phyloP scores from a whole-genome alignment of 2,113 vertebrate species.

The Lepidothrix coronata region DNA sequence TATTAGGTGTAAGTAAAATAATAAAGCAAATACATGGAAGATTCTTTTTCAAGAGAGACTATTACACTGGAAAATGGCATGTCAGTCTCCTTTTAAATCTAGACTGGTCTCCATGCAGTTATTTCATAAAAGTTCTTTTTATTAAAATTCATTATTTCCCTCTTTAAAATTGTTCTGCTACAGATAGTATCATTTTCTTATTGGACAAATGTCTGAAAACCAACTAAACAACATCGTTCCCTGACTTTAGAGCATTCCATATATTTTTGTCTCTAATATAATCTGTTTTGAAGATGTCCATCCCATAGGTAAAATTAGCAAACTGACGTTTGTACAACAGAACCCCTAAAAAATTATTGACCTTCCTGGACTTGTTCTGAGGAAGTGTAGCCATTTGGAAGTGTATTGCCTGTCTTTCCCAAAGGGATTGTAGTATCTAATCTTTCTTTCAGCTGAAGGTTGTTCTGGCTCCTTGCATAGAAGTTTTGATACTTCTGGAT shows the following conservation, averaged over 20 bases:
- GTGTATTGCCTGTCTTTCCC: neutral
- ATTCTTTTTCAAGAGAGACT: conserved; percentile 65
- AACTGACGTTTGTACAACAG: neutral
- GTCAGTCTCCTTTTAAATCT: conserved; percentile 68
- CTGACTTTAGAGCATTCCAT: conserved; percentile 4
- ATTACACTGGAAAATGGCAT: conserved; percentile 58
- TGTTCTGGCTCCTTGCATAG: conserved; percentile 91
- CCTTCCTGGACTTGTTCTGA: conserved; percentile 36
- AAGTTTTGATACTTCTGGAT: conserved; percentile 93
- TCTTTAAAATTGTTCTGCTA: conserved; percentile 65
- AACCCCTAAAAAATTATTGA: neutral
- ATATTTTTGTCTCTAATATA: conserved; percentile 52
- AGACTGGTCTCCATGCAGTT: conserved; percentile 59
- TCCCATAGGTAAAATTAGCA: neutral
- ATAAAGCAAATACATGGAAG: conserved; percentile 74
- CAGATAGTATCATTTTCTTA: conserved; percentile 50
- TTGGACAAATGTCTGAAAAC: conserved; percentile 50
- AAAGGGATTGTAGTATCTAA: conserved; percentile 9
- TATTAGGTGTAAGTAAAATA: conserved; percentile 74
- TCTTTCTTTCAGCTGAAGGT: conserved; percentile 87
- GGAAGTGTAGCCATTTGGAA: neutral
- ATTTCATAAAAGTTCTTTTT: conserved; percentile 63
- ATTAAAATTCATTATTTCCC: conserved; percentile 66
- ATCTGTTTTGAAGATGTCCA: conserved; percentile 44
- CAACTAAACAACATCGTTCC: conserved; percentile 19